phyloP scores from a whole-genome alignment of 2,113 vertebrate species.

The Saguinus imperator region DNA sequence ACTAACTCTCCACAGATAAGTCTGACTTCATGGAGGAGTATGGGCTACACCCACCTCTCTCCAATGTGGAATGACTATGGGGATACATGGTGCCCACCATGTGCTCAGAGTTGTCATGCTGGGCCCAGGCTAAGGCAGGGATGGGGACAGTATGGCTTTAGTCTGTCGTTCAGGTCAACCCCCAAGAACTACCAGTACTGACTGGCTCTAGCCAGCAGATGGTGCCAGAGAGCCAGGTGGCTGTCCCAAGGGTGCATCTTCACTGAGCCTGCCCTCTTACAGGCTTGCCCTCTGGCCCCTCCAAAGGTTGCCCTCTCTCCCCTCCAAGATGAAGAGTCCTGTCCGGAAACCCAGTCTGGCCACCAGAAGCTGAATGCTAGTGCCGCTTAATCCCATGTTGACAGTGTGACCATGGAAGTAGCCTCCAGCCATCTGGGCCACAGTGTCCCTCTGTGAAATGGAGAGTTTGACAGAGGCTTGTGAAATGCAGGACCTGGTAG shows the following conservation, averaged over 20 bases:
- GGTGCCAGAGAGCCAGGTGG: conserved; percentile 35
- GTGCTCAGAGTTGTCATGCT: not conserved
- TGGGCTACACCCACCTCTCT: not conserved
- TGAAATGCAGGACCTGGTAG: no score
- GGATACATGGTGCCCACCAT: not conserved
- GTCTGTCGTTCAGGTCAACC: not conserved
- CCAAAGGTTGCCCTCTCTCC: not conserved
- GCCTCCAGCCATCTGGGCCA: not conserved
- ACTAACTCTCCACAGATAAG: not conserved
- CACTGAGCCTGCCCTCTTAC: not conserved
- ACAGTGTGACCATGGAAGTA: not conserved
- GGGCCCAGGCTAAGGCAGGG: not conserved
- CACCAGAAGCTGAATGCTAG: not conserved
- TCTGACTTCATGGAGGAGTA: not conserved
- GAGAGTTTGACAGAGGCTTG: not conserved
- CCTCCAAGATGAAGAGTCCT: not conserved
- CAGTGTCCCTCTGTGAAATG: not conserved
- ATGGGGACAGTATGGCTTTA: not conserved
- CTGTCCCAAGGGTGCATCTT: not conserved
- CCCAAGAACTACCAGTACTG: not conserved
- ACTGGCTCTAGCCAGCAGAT: conserved; percentile 45
- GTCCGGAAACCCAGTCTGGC: not conserved
- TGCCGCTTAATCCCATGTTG: not conserved
- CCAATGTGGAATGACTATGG: not conserved
- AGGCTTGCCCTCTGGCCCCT: not conserved